Base-by-base conservation (phyloP, 2,888 invertebrate species). In the Metacarcinus magister region DNA sequence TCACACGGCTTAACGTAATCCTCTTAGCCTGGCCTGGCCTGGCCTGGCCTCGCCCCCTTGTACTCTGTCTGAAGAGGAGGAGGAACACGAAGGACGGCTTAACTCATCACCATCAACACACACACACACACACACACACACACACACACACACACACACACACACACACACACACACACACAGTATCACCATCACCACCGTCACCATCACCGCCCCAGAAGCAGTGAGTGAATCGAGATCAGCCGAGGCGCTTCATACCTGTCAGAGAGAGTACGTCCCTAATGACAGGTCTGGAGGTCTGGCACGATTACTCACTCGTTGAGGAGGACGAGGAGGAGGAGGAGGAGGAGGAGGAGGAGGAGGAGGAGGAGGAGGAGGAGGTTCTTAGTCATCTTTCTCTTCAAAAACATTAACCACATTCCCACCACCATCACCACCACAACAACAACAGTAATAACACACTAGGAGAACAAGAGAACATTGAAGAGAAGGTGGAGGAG, bases 41-140 rank as follows among this genome's bases (percentile, higher is more conserved):
- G 7, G 75, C 87, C 39, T 39, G 16, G 39, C 39, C 39, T 39
- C 32, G 32, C 32, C 87, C 19, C 19, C 32, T 32, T 87, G 39
- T 39, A 19, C 39, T 8, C 39, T 4, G 87, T 32, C 32, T 10
- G 32, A 39, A 19, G 87, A 87, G 87, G 39, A 82, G 75, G 75
- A 82, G 75, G 60, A 60, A 60, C 60, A 60, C 60, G 75, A 82
- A 4, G 75, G 28, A 28, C 75, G 32, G 75, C 75, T 82, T 82
- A 82, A 82, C 75, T 82, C 75, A 82, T 82, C 75, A 82, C 75
- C 75, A 82, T 28, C 75, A 82, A 39, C 87, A 87, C 87, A 32
- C 32, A 39, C 87, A 87, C 75, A 75, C 75, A 75, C 75, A 87
- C 87, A 87, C 87, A 87, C 87, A 87, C 87, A 87, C 87, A 87